A percentile compares a stretch with the other conserved stretches of the same genome.
Conservation (phyloP, 2,888 invertebrate species). For the Drosophila leonis region DNA sequence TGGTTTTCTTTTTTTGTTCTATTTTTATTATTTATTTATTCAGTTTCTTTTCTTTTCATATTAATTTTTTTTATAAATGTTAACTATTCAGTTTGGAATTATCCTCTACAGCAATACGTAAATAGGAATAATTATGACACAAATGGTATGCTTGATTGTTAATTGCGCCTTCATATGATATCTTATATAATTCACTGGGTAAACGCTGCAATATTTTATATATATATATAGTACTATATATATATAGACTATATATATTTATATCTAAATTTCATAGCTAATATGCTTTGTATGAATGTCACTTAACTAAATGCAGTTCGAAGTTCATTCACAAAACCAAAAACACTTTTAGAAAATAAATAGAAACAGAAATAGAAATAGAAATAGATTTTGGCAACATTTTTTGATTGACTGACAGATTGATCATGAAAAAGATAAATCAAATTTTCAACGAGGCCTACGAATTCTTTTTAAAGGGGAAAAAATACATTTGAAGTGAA, state of each 20-base stretch:
- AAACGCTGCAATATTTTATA: neutral
- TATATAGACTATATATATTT: neutral
- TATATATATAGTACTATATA: neutral
- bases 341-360: neutral
- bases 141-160: conserved; percentile 7
- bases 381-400: conserved; percentile 1
- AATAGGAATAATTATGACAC: conserved; percentile 8
- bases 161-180: neutral
- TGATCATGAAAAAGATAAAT: conserved; percentile 1
- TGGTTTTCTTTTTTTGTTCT: neutral
- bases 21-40: conserved; percentile 4
- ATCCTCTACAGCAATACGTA: conserved; percentile 5
- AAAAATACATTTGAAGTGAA: conserved; percentile 2
- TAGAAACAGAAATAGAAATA: neutral
- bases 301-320: neutral
- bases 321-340: neutral
- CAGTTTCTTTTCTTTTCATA: neutral
- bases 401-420: conserved; percentile 4
- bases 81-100: conserved; percentile 12
- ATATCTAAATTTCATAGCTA: neutral
- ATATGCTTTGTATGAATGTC: neutral
- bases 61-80: conserved; percentile 4
- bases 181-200: neutral
- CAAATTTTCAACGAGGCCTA: conserved; percentile 1
- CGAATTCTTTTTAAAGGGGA: neutral